Conservation (phyloP, 2,888 invertebrate genomes). For the Sphaeridia pumilis region DNA sequence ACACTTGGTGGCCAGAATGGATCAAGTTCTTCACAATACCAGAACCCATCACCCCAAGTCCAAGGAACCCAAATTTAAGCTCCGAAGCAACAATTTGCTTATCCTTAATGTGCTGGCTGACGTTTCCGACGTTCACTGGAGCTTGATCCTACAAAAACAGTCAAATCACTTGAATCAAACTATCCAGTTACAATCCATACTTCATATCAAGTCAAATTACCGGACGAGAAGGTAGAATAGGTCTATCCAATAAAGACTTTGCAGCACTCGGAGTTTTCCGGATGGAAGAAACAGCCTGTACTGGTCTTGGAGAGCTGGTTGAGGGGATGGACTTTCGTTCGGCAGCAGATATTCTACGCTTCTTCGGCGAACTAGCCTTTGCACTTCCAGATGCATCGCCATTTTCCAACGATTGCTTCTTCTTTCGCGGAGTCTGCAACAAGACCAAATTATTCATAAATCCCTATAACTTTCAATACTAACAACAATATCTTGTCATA, state of each 20-base stretch:
- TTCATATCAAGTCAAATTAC: constrained; percentile 41
- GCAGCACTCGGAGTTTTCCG: constrained; percentile 41
- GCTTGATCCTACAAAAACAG: constrained; percentile 52
- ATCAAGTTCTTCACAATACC: constrained; percentile 90
- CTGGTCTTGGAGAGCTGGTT: constrained; percentile 4
- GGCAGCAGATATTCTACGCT: constrained; percentile 12
- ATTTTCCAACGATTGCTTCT: constrained; percentile 16
- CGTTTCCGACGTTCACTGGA: constrained; percentile 61
- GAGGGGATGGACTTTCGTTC: constrained; percentile 4
- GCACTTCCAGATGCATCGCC: constrained; percentile 15
- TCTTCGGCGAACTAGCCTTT: constrained; percentile 14
- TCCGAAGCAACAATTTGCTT: constrained; percentile 76
- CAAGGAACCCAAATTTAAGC: constrained; percentile 85
- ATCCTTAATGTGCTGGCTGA: constrained; percentile 63
- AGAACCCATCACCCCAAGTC: constrained; percentile 88
- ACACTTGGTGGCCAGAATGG: constrained; percentile 83
- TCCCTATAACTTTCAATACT: too few relatives aligned
- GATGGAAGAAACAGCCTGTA: constrained; percentile 10
- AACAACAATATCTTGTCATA: not conserved
- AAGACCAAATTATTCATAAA: not conserved
- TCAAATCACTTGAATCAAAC: constrained; percentile 36
- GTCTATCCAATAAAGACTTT: constrained; percentile 53
- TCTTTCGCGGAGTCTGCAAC: constrained; percentile 13
- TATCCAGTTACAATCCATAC: not conserved
- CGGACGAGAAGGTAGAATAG: constrained; percentile 54